Conservation (phyloP, 2,888 invertebrate species). For the Diadromus collaris region DNA sequence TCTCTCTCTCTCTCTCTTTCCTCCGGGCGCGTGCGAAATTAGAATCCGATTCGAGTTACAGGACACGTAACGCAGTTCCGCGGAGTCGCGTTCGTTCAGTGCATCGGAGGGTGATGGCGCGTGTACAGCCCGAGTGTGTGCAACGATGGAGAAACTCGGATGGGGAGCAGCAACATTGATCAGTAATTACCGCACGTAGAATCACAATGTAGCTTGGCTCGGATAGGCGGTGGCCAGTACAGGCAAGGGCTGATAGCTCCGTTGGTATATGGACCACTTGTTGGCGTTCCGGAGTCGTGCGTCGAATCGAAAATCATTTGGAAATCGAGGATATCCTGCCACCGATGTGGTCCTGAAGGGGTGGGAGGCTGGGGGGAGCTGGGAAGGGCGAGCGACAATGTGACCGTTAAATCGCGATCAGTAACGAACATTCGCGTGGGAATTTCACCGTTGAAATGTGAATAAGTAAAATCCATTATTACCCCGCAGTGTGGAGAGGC, state of each 20-base stretch:
- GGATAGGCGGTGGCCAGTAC: slow-evolving; percentile 22
- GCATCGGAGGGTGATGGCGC: slow-evolving; percentile 6
- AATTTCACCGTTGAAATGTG: slow-evolving; percentile 29
- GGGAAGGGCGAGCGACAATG: not conserved
- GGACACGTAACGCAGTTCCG: slow-evolving; percentile 58
- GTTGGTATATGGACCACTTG: slow-evolving; percentile 78
- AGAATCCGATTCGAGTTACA: slow-evolving; percentile 65
- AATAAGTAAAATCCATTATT: slow-evolving; percentile 22
- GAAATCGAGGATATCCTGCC: slow-evolving; percentile 64
- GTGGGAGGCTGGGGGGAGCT: not conserved
- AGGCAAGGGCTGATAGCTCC: slow-evolving; percentile 65
- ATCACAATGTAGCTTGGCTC: slow-evolving; percentile 69
- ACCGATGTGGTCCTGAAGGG: not conserved
- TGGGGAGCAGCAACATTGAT: slow-evolving; percentile 72
- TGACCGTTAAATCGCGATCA: slow-evolving; percentile 34
- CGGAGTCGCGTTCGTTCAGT: slow-evolving; percentile 7
- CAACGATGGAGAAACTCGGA: slow-evolving; percentile 37
- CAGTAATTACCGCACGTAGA: slow-evolving; percentile 77
- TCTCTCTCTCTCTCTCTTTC: not conserved
- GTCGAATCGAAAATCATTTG: slow-evolving; percentile 73
- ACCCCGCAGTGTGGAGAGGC: not conserved
- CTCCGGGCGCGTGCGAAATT: slow-evolving; percentile 39
- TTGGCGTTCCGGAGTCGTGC: slow-evolving; percentile 75
- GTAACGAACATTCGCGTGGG: slow-evolving; percentile 21
- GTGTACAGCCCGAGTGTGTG: slow-evolving; percentile 12